Base-by-base conservation (phyloP, 2,888 invertebrate genomes). In the Seira sanloemensis region DNA sequence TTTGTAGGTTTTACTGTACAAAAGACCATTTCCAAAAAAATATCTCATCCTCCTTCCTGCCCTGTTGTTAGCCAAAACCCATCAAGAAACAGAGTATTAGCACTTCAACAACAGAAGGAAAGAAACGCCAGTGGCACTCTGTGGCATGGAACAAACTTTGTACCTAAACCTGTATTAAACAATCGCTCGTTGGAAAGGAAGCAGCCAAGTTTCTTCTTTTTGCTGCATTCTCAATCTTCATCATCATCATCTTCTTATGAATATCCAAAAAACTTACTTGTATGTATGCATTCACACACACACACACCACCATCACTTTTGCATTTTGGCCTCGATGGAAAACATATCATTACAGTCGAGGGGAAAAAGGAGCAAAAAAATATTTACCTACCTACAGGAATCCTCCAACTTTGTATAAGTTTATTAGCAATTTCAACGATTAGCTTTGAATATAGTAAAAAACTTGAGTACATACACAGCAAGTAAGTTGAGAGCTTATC, bases 351-450 rank as follows among this genome's bases (percentile, higher is more conserved):
- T 12, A 37, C 7, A 58, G 18, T n/a, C 2, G 58, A 4, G 58
- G 37, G 12, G 12, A 7, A 7, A 58, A 16, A 58, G n/a, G 58
- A 58, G 58, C 58, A 58, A 37, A 16, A 58, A n/a, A 58, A 58
- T 58, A 58, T 58, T 58, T 58, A 58, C 58, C 58, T 58, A 58
- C 12, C 4, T 37, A 37, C 7, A 58, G n/a, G n/a, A 58, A n/a
- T 58, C n/a, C 58, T 18, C 58, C 9, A 58, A 58, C n/a, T 58
- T 58, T 58, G n/a, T 58, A 18, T 58, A 58, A 58, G n/a, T 58
- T 58, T 58, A 58, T 58, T 58, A 58, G 58, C 58, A 58, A 58
- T 58, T 58, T 58, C n/a, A 58, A 58, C 58, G 12, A 37, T 37
- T n/a, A n/a, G n/a, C n/a, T n/a, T n/a, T n/a, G n/a, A n/a, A n/a